These are phyloP conservation scores for Nematopogon swammerdamellus DNA, from an alignment of 2,888 invertebrate genomes.

Conservation along the genomic window DNA sequence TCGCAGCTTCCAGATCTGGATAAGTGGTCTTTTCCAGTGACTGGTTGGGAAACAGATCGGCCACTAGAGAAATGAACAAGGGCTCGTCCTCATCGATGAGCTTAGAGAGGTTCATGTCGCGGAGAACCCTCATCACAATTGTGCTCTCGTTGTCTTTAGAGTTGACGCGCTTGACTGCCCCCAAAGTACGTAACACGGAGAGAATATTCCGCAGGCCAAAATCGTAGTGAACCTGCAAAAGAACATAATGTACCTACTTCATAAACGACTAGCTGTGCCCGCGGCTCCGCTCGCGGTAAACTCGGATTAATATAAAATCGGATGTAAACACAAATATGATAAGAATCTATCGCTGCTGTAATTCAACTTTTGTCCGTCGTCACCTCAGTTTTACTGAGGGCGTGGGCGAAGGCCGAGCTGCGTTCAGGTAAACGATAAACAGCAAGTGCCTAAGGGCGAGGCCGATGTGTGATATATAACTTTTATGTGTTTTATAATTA, in stretches of 20 bases:
- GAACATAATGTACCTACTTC: not conserved
- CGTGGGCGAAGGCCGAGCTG: too few species aligned
- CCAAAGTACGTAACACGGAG: constrained; percentile 89
- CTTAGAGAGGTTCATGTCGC: constrained; percentile 97
- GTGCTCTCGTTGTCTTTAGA: constrained; percentile 92
- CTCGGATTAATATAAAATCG: too few species aligned
- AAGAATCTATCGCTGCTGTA: too few species aligned
- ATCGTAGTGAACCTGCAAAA: constrained; percentile 85
- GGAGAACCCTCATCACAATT: constrained; percentile 94
- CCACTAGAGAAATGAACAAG: constrained; percentile 92
- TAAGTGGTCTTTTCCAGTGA: constrained; percentile 87
- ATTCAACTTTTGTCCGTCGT: too few species aligned
- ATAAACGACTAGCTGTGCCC: too few species aligned
- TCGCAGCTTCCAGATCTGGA: constrained; percentile 84
- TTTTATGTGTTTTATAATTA: too few species aligned
- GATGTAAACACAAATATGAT: too few species aligned
- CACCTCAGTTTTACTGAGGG: too few species aligned
- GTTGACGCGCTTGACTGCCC: constrained; percentile 88
- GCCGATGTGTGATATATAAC: too few species aligned
- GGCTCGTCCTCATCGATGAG: constrained; percentile 97
- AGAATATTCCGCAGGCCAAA: constrained; percentile 94
- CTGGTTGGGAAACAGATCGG: constrained; percentile 95
- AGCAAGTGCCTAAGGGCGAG: too few species aligned
- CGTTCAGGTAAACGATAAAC: too few species aligned
- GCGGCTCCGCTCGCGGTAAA: too few species aligned